phyloP scores from a whole-genome alignment of 2,797 vertebrate genomes.

The Hypotaenidia philippensis region DNA sequence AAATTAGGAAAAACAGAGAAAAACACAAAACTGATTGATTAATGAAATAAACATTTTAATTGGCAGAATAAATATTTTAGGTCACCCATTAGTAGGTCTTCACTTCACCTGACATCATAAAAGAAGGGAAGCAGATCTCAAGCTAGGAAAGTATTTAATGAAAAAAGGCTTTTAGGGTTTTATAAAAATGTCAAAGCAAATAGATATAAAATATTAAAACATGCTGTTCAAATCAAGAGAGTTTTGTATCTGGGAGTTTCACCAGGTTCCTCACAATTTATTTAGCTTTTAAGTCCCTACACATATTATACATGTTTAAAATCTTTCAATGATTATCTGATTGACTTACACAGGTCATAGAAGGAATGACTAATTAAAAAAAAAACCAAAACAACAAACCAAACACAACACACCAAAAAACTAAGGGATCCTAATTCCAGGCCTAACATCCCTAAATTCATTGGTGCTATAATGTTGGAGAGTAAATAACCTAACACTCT shows the following conservation, averaged over 20 bases:
- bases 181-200: not conserved
- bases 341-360: not conserved
- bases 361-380: not conserved
- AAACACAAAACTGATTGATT: not conserved
- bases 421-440: not conserved
- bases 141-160: not conserved
- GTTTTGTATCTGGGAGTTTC: not conserved
- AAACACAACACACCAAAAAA: too few species aligned
- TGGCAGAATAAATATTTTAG: not conserved
- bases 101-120: not conserved
- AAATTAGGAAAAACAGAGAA: not conserved
- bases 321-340: not conserved
- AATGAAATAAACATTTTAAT: not conserved
- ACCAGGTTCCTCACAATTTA: not conserved
- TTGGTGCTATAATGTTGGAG: not conserved
- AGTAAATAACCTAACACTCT: not conserved
- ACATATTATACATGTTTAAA: not conserved
- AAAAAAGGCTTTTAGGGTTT: not conserved
- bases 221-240: not conserved
- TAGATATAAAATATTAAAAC: not conserved
- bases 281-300: not conserved
- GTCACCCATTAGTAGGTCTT: not conserved
- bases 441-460: not conserved
- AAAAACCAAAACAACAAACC: not conserved
- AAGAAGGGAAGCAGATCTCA: not conserved